Percentiles rank a stretch among this genome's conserved stretches.
These are phyloP conservation scores for Gymnoscopelus braueri DNA, from an alignment of 2,797 vertebrate species.

Conservation along the genomic window DNA sequence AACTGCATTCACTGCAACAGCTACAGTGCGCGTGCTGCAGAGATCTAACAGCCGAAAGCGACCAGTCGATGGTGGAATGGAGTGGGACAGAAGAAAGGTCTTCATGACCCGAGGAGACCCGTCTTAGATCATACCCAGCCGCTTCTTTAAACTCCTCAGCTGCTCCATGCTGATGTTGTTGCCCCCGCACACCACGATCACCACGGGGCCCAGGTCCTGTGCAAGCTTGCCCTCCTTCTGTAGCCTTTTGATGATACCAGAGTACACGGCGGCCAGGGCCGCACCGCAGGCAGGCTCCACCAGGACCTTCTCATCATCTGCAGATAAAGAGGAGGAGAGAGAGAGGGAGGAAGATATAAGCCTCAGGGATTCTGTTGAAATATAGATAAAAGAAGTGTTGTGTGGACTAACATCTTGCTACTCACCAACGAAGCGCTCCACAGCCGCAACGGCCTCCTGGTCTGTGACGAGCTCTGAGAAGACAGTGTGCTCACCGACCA, in stretches of 20 bases:
- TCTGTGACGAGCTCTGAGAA: slow-evolving; percentile 89
- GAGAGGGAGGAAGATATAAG: neutral
- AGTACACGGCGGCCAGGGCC: slow-evolving; percentile 86
- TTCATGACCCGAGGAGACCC: neutral
- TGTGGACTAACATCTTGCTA: neutral
- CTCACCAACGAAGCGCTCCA: slow-evolving; percentile 90
- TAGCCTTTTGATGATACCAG: slow-evolving; percentile 80
- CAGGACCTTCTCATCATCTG: slow-evolving; percentile 91
- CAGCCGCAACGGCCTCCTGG: slow-evolving; percentile 82
- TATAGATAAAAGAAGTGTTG: neutral
- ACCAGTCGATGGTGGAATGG: slow-evolving; percentile 30
- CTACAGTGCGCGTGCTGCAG: too few relatives aligned
- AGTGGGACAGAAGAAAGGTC: slow-evolving; percentile 16
- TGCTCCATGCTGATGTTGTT: slow-evolving; percentile 82
- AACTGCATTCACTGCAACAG: neutral
- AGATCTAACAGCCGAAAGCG: slow-evolving; percentile 8
- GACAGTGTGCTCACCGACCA: slow-evolving; percentile 77
- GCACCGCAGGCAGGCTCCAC: slow-evolving; percentile 92
- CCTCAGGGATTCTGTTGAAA: neutral
- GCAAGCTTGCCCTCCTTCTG: slow-evolving; percentile 81
- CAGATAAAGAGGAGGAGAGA: neutral
- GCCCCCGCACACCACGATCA: slow-evolving; percentile 90
- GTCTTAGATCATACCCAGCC: slow-evolving; percentile 72
- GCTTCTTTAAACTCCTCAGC: slow-evolving; percentile 81
- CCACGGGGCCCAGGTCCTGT: slow-evolving; percentile 71